Evolutionary conservation across 2,797 vertebrate species (phyloP).

Genomic region (Rhabdophis nuchalis): DNA sequence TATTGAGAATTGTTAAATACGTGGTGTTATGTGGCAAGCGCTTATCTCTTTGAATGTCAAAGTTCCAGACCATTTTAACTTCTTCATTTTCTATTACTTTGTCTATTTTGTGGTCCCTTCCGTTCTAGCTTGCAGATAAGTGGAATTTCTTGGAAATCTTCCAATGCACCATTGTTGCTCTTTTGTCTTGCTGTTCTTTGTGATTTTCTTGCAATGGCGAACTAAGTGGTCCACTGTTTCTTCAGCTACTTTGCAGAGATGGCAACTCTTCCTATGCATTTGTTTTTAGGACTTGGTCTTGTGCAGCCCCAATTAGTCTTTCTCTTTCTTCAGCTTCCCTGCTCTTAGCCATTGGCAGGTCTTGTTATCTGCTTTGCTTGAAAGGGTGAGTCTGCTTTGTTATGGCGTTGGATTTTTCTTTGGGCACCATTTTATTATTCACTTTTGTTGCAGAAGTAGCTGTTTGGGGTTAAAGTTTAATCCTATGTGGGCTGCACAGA

Average conservation of each 20-base stretch:
- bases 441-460: neutral
- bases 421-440: neutral
- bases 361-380: neutral
- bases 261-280: neutral
- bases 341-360: neutral
- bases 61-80: neutral
- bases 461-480: neutral
- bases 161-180: neutral
- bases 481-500: neutral
- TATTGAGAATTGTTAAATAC: neutral
- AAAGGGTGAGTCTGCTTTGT: neutral
- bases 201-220: neutral
- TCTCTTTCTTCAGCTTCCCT: neutral
- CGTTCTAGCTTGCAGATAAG: neutral
- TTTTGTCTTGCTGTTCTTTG: neutral
- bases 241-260: neutral
- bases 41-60: neutral
- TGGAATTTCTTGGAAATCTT: neutral
- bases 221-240: neutral
- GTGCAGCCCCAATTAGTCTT: neutral
- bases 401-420: neutral
- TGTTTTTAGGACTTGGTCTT: neutral
- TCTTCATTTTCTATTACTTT: neutral
- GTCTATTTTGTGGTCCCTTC: neutral
- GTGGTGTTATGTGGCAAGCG: neutral